Evolutionary conservation across 2,888 invertebrate species (phyloP).

Genomic region (Fabriciana adippe): DNA sequence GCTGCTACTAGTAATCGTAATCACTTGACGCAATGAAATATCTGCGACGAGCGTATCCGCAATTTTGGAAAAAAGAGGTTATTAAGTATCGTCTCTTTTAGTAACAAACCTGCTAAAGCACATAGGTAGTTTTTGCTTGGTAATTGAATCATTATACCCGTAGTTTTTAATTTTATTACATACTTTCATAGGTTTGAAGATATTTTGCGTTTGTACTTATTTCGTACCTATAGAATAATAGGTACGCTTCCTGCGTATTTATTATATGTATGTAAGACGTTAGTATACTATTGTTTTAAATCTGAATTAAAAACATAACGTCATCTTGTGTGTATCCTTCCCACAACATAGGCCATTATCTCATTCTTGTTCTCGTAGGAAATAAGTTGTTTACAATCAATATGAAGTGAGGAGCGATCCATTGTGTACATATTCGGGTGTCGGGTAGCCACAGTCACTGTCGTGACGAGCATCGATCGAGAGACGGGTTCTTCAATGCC

Average conservation of each 20-base stretch:
- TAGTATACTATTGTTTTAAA: slow-evolving; percentile 13
- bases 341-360: slow-evolving; percentile 4
- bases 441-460: neutral
- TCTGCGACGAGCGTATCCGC: neutral
- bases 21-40: neutral
- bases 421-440: slow-evolving; percentile 19
- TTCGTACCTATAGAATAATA: too few relatives aligned
- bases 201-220: too few relatives aligned
- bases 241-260: neutral
- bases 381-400: slow-evolving; percentile 26
- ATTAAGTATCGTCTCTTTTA: too few relatives aligned
- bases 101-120: too few relatives aligned
- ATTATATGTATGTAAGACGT: neutral
- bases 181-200: too few relatives aligned
- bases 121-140: too few relatives aligned
- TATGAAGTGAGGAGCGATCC: slow-evolving; percentile 14
- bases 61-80: neutral
- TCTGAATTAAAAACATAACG: slow-evolving; percentile 16
- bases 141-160: too few relatives aligned
- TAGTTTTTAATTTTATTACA: too few relatives aligned
- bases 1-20: slow-evolving; percentile 7
- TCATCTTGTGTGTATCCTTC: slow-evolving; percentile 12
- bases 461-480: neutral
- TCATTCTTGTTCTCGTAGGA: slow-evolving; percentile 13
- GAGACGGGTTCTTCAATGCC: too few relatives aligned